Evolutionary conservation across 2,888 invertebrate genomes (phyloP).

Genomic region (Ectropis crepuscularia): DNA sequence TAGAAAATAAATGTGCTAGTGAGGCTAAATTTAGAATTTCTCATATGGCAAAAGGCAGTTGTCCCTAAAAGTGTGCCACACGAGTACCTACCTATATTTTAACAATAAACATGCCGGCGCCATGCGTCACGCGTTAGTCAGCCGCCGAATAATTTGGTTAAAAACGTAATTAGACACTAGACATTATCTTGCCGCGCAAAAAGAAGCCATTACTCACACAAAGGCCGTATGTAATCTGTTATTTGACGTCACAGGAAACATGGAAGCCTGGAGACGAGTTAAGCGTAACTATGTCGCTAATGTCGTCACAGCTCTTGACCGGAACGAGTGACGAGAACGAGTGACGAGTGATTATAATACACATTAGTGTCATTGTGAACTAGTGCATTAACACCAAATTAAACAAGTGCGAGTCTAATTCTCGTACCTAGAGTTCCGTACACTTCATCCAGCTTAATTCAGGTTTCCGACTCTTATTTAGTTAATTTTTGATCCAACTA

Average conservation of each 20-base stretch:
- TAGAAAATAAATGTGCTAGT: too few relatives aligned
- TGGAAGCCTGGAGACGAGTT: background rate
- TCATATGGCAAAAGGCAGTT: background rate
- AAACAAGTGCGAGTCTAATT: too few relatives aligned
- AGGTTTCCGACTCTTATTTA: background rate
- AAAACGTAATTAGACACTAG: constrained; percentile 23
- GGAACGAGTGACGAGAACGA: constrained; percentile 16
- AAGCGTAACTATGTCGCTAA: background rate
- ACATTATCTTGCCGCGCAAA: constrained; percentile 16
- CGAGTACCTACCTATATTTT: constrained; percentile 9
- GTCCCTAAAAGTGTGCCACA: constrained; percentile 6
- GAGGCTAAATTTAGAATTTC: background rate
- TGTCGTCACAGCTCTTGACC: constrained; percentile 9
- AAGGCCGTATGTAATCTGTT: constrained; percentile 39
- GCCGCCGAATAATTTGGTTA: constrained; percentile 22
- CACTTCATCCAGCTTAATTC: background rate
- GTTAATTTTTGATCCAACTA: too few relatives aligned
- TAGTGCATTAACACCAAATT: background rate
- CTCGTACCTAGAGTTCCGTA: too few relatives aligned
- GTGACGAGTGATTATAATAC: constrained; percentile 4
- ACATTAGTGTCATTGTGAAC: constrained; percentile 17
- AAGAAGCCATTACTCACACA: constrained; percentile 30
- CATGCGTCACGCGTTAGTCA: constrained; percentile 29
- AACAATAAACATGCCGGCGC: constrained; percentile 17
- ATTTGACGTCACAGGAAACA: constrained; percentile 32